These are phyloP conservation scores for Oligia fasciuncula DNA, from an alignment of 2,888 invertebrate genomes.

Conservation along the genomic window DNA sequence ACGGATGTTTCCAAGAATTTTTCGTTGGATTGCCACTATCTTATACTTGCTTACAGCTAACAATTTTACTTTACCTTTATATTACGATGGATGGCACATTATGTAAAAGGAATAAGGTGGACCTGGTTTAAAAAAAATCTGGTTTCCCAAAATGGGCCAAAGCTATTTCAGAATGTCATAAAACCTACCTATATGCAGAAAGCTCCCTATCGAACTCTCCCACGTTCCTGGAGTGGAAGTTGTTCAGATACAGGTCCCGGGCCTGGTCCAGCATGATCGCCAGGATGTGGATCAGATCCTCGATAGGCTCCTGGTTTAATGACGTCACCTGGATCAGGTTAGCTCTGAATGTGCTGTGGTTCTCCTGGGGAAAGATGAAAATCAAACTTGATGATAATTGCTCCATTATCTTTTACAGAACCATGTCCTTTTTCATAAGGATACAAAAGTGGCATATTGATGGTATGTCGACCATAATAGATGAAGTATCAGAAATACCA, in stretches of 20 bases:
- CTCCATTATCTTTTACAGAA: neutral
- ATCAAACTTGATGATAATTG: neutral
- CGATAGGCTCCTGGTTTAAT: slow-evolving; percentile 85
- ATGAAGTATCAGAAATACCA: neutral
- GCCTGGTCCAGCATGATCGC: slow-evolving; percentile 92
- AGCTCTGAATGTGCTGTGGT: slow-evolving; percentile 80
- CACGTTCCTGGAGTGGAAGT: slow-evolving; percentile 70
- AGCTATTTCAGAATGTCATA: neutral
- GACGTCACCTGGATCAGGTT: slow-evolving; percentile 84
- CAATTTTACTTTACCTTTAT: too few relatives aligned
- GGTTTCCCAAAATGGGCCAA: too few relatives aligned
- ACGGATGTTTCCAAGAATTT: too few relatives aligned
- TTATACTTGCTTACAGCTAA: too few relatives aligned
- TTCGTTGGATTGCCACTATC: too few relatives aligned
- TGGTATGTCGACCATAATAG: neutral
- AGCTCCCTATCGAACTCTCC: slow-evolving; percentile 80
- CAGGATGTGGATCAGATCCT: slow-evolving; percentile 91
- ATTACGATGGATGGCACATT: too few relatives aligned
- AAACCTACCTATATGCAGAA: slow-evolving; percentile 77
- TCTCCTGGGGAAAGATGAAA: slow-evolving; percentile 74
- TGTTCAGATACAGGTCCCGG: slow-evolving; percentile 88
- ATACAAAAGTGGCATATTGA: neutral
- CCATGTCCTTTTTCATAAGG: neutral
- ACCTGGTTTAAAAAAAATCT: too few relatives aligned
- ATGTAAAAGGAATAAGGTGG: too few relatives aligned